These are phyloP conservation scores for Campoplex capitator DNA, from an alignment of 2,888 invertebrate genomes.

Conservation along the genomic window DNA sequence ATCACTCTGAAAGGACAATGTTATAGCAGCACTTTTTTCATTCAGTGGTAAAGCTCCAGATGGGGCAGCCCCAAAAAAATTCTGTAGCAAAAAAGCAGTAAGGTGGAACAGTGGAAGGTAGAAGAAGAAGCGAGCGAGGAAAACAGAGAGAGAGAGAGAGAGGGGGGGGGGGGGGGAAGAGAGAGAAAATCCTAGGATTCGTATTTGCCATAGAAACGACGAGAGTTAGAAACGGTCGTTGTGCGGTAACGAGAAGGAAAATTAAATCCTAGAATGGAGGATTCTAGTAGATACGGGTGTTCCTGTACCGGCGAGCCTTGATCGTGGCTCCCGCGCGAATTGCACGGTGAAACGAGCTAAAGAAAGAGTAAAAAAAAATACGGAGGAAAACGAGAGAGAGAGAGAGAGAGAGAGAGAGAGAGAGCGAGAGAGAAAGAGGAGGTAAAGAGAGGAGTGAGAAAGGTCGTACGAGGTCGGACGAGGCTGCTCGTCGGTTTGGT, in stretches of 20 bases:
- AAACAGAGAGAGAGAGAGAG: background rate
- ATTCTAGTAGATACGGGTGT: slow-evolving; percentile 48
- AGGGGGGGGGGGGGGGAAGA: background rate
- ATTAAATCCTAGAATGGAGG: slow-evolving; percentile 35
- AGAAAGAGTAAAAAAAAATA: slow-evolving; percentile 63
- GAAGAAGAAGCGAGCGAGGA: too few species aligned
- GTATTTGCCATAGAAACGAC: slow-evolving; percentile 15
- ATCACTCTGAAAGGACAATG: background rate
- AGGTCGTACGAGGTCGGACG: slow-evolving; percentile 63
- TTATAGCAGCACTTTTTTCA: background rate
- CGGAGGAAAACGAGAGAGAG: slow-evolving; percentile 61
- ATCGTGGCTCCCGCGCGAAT: slow-evolving; percentile 53
- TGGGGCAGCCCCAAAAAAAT: background rate
- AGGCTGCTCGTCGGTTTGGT: slow-evolving; percentile 60
- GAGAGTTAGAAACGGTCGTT: slow-evolving; percentile 31
- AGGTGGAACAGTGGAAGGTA: background rate
- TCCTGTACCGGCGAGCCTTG: slow-evolving; percentile 50
- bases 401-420: slow-evolving; percentile 23
- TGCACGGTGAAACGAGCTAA: slow-evolving; percentile 56
- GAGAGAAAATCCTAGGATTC: background rate
- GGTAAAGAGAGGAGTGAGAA: slow-evolving; percentile 47
- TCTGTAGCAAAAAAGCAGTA: background rate
- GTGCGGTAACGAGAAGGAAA: slow-evolving; percentile 53
- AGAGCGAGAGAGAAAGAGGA: slow-evolving; percentile 25
- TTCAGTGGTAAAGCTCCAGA: background rate